Evolutionary conservation across 2,113 vertebrate genomes (phyloP), one percentile per base, ranked within the genome.

Genomic region (Mastomys natalensis): DNA sequence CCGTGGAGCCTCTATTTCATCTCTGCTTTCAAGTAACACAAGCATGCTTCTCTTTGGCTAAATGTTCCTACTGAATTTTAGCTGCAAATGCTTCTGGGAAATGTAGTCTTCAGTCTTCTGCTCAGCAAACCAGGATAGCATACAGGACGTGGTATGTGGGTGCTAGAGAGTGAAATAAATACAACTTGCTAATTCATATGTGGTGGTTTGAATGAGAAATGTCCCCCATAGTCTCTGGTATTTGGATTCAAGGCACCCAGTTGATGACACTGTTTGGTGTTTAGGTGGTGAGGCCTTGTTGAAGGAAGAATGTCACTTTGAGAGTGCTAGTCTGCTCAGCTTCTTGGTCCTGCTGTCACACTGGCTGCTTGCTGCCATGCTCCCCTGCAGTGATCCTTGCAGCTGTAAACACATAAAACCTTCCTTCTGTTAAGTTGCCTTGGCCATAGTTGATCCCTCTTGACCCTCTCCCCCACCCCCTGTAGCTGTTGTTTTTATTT

Each of bases 121-220:
- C 19, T 85, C n/a, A 78, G 16, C 34, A 85, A 22, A 72, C 22
- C n/a, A 93, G 53, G 55, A 2, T 26, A 85, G 16, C 16, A 80
- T 43, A 74, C 4, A 45, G 26, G 19, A 40, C 40, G 85, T 48
- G 1, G 17, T 4, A 0, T 7, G 1, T 3, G 5, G n/a, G 22
- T 68, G 31, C 3, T 24, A 37, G 22, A 19, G 0, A 7, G 26
- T 73, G 34, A 29, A 60, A 84, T 43, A 34, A 26, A 37, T 70
- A 31, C 45, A 70, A 40, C 16, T 26, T 58, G 16, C n/a, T 87
- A 24, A 87, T n/a, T 19, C 13, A 11, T 8, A 45, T 31, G 40
- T 84, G 15, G 24, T 84, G n/a, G 24, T 45, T 85, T 64, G n/a
- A 64, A 62, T 45, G 58, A 45, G 40, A 45, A 60, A 45, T 19